Base-by-base conservation (phyloP, 1,140 invertebrate genomes). In the Drosophila paulistorum region DNA sequence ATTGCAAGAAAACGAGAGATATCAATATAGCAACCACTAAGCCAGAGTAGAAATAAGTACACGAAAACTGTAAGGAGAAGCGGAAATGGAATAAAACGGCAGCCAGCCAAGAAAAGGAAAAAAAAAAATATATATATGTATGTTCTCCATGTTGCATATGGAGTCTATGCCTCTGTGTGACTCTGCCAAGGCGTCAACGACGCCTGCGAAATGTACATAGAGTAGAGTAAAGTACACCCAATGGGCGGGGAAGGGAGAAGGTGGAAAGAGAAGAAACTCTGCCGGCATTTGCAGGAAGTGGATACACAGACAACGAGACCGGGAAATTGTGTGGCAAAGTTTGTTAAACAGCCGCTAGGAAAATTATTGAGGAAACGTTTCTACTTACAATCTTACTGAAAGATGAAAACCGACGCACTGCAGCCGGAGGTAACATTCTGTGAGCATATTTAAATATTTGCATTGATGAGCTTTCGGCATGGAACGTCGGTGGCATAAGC, bases 321-420 rank as follows among this genome's bases (percentile, higher is more conserved):
- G 35, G 57, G 57, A 59, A 59, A 59, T 59, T 59, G 57, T 59
- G 57, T 59, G 51, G 33, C 23, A 78, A 75, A 79, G 76, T 79
- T 79, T 71, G 68, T 79, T 76, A 68, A 79, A 68, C 73, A 79
- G 73, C 71, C 68, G 68, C 61, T 69, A 69, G 73, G 11, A 59
- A 79, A 76, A 76, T 79, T 76, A 76, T 76, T 79, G 68, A 68
- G 76, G 73, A 76, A 79, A 72, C 68, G 65, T 68, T 61, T 58
- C 39, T 35, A 35, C 57, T 57, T 68, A 42, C 37, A 59, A 59
- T 11, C 35, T 35, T 10, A 59, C 57, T 17, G 33, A 37, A 59
- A 59, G 35, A 59, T 14, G 14, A 37, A 59, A 39, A 58, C 35
- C 57, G 57, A 37, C 9, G 17, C 45, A 51, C 45, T 51, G 45